These are phyloP conservation scores for Itoplectis maculator DNA, from an alignment of 2,888 invertebrate species.

Conservation along the genomic window DNA sequence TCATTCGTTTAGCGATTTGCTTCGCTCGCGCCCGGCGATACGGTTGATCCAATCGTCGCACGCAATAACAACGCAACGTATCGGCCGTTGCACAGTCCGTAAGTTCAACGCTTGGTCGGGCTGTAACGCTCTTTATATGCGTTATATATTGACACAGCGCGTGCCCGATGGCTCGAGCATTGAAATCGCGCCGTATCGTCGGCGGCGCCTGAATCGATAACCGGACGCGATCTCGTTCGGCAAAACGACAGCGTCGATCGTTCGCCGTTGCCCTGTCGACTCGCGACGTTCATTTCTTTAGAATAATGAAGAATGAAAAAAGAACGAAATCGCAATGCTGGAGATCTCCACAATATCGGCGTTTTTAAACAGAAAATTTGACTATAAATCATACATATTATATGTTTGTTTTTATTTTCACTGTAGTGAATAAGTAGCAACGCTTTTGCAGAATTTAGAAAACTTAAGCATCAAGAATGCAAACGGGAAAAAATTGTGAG, in stretches of 20 bases:
- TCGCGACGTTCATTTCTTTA: neutral
- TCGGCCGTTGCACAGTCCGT: conserved; percentile 63
- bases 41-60: neutral
- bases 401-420: too few relatives aligned
- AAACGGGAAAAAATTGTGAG: too few relatives aligned
- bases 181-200: conserved; percentile 75
- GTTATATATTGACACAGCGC: conserved; percentile 65
- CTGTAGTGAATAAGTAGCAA: too few relatives aligned
- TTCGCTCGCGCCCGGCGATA: neutral
- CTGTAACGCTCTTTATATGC: conserved; percentile 69
- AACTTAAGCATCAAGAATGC: too few relatives aligned
- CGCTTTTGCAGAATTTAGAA: too few relatives aligned
- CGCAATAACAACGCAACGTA: conserved; percentile 53
- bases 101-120: conserved; percentile 80
- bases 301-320: neutral
- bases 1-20: neutral
- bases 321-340: neutral
- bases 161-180: conserved; percentile 72
- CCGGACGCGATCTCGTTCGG: neutral
- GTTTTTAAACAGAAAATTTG: neutral
- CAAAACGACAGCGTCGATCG: neutral
- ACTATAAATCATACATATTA: too few relatives aligned
- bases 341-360: neutral
- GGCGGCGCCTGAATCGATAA: conserved; percentile 26
- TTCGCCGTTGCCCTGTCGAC: neutral